Conservation (phyloP, 2,888 invertebrate species). For the Halictus ligatus region DNA sequence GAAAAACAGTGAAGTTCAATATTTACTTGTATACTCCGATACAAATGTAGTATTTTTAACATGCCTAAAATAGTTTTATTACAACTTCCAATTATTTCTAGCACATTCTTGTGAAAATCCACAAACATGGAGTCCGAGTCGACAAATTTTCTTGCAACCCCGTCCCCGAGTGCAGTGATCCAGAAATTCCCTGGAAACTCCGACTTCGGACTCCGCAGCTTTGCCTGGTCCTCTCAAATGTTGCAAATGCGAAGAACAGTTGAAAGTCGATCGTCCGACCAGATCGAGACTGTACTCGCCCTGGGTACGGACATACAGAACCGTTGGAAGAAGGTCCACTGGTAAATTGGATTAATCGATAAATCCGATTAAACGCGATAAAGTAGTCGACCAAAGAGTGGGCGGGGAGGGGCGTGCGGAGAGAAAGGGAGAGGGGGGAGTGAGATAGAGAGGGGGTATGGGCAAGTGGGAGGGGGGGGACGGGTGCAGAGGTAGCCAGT, state of each 20-base stretch:
- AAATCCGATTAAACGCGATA: conserved; percentile 1
- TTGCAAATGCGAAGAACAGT: not conserved
- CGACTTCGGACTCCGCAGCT: not conserved
- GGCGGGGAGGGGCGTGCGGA: too few relatives aligned
- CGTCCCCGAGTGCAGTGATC: too few relatives aligned
- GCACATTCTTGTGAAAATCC: not conserved
- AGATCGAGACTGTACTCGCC: not conserved
- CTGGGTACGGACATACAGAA: not conserved
- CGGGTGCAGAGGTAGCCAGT: conserved; percentile 7
- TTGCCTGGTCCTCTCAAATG: not conserved
- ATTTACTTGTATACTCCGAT: too few relatives aligned
- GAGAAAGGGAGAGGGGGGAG: too few relatives aligned
- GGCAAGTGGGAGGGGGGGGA: not conserved
- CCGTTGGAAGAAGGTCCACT: not conserved
- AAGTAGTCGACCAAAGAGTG: not conserved
- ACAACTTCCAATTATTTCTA: not conserved
- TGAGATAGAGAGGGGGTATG: not conserved
- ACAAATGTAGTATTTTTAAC: too few relatives aligned
- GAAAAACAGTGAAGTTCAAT: too few relatives aligned
- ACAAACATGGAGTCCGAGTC: not conserved
- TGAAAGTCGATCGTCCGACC: not conserved
- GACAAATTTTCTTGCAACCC: not conserved
- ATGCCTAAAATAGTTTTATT: not conserved
- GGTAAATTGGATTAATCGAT: conserved; percentile 13
- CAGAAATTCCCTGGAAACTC: not conserved